Conservation (phyloP, 2,113 vertebrate species). For the Circaetus gallicus region DNA sequence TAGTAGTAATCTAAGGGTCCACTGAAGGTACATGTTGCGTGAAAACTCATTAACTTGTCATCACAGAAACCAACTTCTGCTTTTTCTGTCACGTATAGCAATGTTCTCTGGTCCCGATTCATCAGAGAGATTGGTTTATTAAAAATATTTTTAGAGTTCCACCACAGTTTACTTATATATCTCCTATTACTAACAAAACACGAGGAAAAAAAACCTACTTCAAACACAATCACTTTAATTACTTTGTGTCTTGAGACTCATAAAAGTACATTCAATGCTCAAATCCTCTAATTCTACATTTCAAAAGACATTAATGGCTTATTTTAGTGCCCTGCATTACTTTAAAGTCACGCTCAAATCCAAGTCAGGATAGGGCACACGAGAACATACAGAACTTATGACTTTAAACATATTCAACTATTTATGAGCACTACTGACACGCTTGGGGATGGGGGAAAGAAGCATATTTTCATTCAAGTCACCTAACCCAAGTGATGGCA, state of each 20-base stretch:
- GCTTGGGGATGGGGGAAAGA: neutral
- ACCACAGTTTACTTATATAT: neutral
- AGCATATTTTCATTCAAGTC: neutral
- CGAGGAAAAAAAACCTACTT: neutral
- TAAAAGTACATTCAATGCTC: neutral
- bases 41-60: neutral
- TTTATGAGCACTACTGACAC: neutral
- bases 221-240: slow-evolving; percentile 19
- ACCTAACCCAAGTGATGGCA: neutral
- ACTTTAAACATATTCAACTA: neutral
- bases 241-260: neutral
- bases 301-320: neutral
- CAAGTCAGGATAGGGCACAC: neutral
- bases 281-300: neutral
- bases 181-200: neutral
- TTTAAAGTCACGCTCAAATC: neutral
- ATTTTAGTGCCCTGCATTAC: neutral
- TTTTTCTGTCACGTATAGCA: neutral
- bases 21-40: neutral
- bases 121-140: neutral
- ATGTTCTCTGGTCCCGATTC: neutral
- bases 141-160: neutral
- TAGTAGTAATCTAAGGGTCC: neutral
- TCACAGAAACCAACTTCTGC: neutral
- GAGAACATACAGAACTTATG: neutral